These are phyloP conservation scores for Grus americana DNA, from an alignment of 2,113 vertebrate genomes.

Conservation along the genomic window DNA sequence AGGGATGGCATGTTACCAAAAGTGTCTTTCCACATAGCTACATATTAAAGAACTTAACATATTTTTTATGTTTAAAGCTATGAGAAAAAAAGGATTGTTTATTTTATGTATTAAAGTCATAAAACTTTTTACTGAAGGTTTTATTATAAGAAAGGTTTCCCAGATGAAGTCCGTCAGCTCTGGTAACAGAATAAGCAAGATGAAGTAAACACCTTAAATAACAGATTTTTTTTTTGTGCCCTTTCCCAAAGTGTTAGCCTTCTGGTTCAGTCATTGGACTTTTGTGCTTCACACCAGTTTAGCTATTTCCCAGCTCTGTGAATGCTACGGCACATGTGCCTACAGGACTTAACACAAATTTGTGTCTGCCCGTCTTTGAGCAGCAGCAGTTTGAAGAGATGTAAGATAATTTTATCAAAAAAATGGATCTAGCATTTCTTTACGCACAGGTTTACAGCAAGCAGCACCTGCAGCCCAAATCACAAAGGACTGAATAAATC, in stretches of 20 bases:
- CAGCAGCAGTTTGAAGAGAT: neutral
- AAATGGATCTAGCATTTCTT: neutral
- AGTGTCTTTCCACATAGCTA: neutral
- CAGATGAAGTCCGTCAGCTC: neutral
- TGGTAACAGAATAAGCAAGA: neutral
- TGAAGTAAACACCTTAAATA: neutral
- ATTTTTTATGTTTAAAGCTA: neutral
- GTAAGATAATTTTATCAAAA: neutral
- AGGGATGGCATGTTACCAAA: neutral
- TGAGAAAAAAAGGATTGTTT: neutral
- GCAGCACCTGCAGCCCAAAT: neutral
- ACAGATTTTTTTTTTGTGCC: neutral
- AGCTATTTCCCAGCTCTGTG: neutral
- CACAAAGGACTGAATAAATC: neutral
- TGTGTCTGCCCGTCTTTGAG: neutral
- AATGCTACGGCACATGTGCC: rapidly evolving
- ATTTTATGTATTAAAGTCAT: neutral
- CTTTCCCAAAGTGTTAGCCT: neutral
- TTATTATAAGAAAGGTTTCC: neutral
- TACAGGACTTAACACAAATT: neutral
- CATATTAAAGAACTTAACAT: neutral
- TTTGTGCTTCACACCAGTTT: neutral
- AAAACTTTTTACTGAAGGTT: neutral
- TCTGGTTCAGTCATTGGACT: neutral
- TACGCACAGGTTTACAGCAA: neutral